A percentile compares a stretch with the other conserved stretches of the same genome.
Conservation (phyloP, 2,888 invertebrate genomes). For the Megalurothrips usitatus region DNA sequence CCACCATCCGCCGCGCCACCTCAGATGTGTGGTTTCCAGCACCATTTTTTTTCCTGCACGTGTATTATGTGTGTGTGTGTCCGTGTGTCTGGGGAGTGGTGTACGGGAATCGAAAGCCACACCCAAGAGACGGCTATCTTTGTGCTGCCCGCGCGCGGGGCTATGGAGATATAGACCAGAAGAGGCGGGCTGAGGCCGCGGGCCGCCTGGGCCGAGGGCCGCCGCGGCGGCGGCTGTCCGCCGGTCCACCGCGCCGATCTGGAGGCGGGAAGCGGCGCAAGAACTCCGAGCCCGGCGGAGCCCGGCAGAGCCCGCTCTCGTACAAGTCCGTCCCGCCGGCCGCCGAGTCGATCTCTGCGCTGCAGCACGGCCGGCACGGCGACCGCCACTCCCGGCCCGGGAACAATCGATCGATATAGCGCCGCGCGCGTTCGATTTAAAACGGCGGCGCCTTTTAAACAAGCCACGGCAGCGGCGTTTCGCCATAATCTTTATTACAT, state of each 20-base stretch:
- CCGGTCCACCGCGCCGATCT: background rate
- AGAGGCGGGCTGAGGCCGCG: background rate
- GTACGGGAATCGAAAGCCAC: too few relatives aligned
- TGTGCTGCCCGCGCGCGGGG: background rate
- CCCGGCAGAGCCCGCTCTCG: background rate
- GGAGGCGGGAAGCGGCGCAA: background rate
- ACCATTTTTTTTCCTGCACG: too few relatives aligned
- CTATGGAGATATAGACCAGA: background rate
- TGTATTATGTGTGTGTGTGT: too few relatives aligned
- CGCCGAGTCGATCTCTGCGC: too few relatives aligned
- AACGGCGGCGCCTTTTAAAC: background rate
- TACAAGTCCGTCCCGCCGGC: background rate
- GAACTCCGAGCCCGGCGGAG: background rate
- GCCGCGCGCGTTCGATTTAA: background rate
- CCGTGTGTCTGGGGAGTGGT: too few relatives aligned
- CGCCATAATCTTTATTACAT: background rate
- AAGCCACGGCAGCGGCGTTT: background rate
- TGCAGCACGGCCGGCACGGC: too few relatives aligned
- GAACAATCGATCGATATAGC: background rate
- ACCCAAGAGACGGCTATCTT: too few relatives aligned
- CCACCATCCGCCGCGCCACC: too few relatives aligned
- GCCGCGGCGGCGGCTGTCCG: background rate
- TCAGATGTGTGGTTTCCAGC: too few relatives aligned
- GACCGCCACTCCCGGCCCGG: too few relatives aligned
- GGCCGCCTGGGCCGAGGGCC: background rate